phyloP scores from a whole-genome alignment of 2,797 vertebrate genomes.

The Loriculus beryllinus region DNA sequence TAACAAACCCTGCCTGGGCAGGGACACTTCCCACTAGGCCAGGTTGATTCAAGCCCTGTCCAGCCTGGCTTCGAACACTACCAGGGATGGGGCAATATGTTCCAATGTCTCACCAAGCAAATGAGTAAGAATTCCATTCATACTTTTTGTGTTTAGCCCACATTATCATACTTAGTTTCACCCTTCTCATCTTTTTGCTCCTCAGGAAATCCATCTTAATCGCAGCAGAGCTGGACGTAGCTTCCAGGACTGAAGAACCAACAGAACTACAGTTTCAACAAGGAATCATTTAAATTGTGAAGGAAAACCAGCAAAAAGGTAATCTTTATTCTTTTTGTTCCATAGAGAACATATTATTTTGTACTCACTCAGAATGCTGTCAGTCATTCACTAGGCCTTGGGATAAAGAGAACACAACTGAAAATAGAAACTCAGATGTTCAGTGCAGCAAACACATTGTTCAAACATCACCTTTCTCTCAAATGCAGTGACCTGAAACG shows the following conservation, averaged over 20 bases:
- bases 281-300: background rate
- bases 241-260: background rate
- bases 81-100: background rate
- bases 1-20: background rate
- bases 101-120: background rate
- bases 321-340: background rate
- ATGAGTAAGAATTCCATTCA: background rate
- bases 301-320: background rate
- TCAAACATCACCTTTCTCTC: background rate
- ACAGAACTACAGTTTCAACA: background rate
- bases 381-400: background rate
- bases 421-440: background rate
- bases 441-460: background rate
- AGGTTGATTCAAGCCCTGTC: background rate
- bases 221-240: background rate
- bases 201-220: background rate
- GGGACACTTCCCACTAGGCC: background rate
- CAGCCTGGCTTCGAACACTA: background rate
- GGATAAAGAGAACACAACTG: background rate
- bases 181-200: background rate
- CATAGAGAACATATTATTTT: background rate
- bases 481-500: background rate
- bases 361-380: background rate
- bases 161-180: background rate
- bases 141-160: background rate